These are phyloP conservation scores for Rhopalosiphum nymphaeae DNA, from an alignment of 2,888 invertebrate genomes.

Conservation along the genomic window DNA sequence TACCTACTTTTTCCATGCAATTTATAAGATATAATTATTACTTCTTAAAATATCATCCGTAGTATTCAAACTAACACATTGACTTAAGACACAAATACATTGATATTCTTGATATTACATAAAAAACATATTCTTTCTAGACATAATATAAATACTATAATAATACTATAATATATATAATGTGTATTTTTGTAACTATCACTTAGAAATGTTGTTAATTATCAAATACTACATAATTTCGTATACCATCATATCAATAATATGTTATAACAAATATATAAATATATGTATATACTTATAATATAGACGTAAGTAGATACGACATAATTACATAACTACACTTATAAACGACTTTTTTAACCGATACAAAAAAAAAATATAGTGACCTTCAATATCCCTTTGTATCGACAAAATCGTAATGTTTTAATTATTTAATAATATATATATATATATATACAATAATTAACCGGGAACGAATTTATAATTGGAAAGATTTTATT, in stretches of 20 bases:
- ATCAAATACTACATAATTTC: not conserved
- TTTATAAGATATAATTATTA: slow-evolving; percentile 2
- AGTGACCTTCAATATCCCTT: not conserved
- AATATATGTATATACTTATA: too few species aligned
- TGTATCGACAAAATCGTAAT: not conserved
- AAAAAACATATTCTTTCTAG: not conserved
- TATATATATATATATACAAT: not conserved
- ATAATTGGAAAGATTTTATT: not conserved
- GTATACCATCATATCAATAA: not conserved
- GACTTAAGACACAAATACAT: not conserved
- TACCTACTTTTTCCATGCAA: too few species aligned
- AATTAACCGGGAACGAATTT: not conserved
- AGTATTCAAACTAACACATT: not conserved
- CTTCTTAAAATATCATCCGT: not conserved
- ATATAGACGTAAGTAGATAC: too few species aligned
- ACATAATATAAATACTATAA: not conserved
- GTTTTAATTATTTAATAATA: not conserved
- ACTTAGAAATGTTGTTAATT: not conserved
- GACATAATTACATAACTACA: too few species aligned
- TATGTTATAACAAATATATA: too few species aligned
- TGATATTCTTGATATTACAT: not conserved
- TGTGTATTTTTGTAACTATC: not conserved
- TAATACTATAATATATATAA: too few species aligned
- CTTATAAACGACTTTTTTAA: too few species aligned
- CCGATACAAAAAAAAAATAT: not conserved